A percentile compares a stretch with the other conserved stretches of the same genome.
Evolutionary conservation across 2,113 vertebrate species (phyloP).

Genomic region (Paracanthobrama guichenoti): DNA sequence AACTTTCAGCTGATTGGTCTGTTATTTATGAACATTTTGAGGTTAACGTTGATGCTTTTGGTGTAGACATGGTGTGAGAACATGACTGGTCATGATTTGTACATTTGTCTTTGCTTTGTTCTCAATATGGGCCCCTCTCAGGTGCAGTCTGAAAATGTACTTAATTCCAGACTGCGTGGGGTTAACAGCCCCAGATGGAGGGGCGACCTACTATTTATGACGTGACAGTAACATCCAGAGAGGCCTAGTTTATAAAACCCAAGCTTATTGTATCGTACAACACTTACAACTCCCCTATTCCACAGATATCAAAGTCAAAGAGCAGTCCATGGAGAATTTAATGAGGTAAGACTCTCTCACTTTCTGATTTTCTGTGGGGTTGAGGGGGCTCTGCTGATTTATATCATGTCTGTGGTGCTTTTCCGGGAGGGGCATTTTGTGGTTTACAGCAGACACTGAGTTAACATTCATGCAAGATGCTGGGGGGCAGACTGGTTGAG

Average conservation of each 20-base stretch:
- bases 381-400: constrained; percentile 35
- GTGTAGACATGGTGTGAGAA: not conserved
- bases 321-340: constrained; percentile 94
- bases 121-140: constrained; percentile 7
- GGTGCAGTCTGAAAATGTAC: constrained; percentile 20
- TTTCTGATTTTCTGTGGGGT: constrained; percentile 20
- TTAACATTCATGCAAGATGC: constrained; percentile 44
- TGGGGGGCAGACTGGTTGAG: constrained; percentile 4
- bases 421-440: constrained; percentile 34
- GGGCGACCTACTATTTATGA: constrained; percentile 32
- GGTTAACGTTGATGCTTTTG: not conserved
- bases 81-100: constrained; percentile 10
- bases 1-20: not conserved
- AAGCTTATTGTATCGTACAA: constrained; percentile 11
- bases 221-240: constrained; percentile 23
- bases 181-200: constrained; percentile 31
- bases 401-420: constrained; percentile 41
- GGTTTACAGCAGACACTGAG: constrained; percentile 51
- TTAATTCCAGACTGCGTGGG: not conserved
- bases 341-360: constrained; percentile 83
- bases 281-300: constrained; percentile 42
- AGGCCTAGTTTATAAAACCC: constrained; percentile 19
- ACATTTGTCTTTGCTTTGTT: constrained; percentile 15
- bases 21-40: not conserved
- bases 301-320: constrained; percentile 96